Conservation (phyloP, 2,797 vertebrate species). For the Bovichtus variegatus region DNA sequence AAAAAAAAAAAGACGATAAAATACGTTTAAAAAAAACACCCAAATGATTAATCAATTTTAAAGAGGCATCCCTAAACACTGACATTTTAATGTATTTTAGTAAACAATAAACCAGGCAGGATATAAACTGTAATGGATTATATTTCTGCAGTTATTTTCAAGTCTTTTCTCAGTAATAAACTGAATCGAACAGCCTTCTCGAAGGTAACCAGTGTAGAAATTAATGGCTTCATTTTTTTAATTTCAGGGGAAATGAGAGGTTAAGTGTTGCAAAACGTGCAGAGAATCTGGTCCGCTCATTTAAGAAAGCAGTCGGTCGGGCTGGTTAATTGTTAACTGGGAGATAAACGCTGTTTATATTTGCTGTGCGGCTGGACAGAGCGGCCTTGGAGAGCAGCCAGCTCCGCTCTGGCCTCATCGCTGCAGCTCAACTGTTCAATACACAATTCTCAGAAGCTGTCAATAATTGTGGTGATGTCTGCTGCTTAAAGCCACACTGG, state of each 20-base stretch:
- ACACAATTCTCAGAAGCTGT: constrained; percentile 75
- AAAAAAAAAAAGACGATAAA: constrained; percentile 15
- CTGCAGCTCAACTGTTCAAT: constrained; percentile 69
- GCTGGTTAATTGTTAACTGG: constrained; percentile 80
- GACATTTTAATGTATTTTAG: constrained; percentile 40
- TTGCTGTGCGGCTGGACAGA: constrained; percentile 52
- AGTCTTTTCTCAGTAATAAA: neutral
- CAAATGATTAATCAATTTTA: constrained; percentile 35
- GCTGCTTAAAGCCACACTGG: constrained; percentile 61
- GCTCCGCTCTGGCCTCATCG: constrained; percentile 57
- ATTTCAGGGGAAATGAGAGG: neutral
- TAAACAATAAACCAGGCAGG: constrained; percentile 38
- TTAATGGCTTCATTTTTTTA: neutral
- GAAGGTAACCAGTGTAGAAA: neutral
- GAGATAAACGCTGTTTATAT: constrained; percentile 76
- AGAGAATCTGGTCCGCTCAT: neutral
- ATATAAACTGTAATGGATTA: constrained; percentile 34
- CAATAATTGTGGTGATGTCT: constrained; percentile 79
- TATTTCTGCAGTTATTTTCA: neutral
- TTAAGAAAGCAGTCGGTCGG: constrained; percentile 14
- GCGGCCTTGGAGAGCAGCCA: constrained; percentile 73
- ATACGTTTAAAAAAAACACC: neutral
- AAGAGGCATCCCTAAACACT: constrained; percentile 7
- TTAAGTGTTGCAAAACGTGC: neutral
- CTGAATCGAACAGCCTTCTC: neutral